Base-by-base conservation (phyloP, 2,113 vertebrate species). In the Campylorhamphus procurvoides region DNA sequence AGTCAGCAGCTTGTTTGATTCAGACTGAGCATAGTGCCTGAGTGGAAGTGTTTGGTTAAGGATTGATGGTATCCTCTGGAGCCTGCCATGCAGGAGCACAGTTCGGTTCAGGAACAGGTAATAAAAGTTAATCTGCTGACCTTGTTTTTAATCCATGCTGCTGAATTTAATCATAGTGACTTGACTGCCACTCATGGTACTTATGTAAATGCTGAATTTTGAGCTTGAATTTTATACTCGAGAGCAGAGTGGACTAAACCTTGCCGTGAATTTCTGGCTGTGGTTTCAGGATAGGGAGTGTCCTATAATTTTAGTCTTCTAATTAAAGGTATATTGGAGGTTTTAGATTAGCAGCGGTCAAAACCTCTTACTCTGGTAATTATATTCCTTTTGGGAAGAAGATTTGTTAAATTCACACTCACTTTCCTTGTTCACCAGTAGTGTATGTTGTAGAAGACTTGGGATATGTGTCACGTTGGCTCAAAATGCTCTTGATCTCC, bases 71-170 rank as follows among this genome's bases (percentile, higher is more conserved):
- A 1, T 90, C 44, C 53, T 71, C 28, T 0, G 4, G 49, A 75
- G 75, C 18, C 46, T 90, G 88, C 62, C 6, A 1, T 50, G 78
- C 69, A 74, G 71, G 81, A 95, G 33, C 84, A 64, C 1, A 1
- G 49, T 83, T 84, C 50, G 35, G 60, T 69, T 77, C 73, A 5
- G 24, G 79, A 75, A 17, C 50, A 85, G 76, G 89, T 95, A 89
- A 87, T 84, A 89, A 78, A 94, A 94, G 35, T 87, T 92, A 89
- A 85, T 84, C 93, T 94, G 62, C 81, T 94, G 91, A 89, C 89
- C 71, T 87, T 93, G 52, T 58, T 76, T 82, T 84, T 91, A 93
- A 93, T 94, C 84, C 50, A 5, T 16, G 77, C 74, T 60, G 69
- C 58, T 92, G 74, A 71, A 68, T 78, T 96, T 47, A 72, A 10